Evolutionary conservation across 2,888 invertebrate genomes (phyloP).

Genomic region (Formica aserva): DNA sequence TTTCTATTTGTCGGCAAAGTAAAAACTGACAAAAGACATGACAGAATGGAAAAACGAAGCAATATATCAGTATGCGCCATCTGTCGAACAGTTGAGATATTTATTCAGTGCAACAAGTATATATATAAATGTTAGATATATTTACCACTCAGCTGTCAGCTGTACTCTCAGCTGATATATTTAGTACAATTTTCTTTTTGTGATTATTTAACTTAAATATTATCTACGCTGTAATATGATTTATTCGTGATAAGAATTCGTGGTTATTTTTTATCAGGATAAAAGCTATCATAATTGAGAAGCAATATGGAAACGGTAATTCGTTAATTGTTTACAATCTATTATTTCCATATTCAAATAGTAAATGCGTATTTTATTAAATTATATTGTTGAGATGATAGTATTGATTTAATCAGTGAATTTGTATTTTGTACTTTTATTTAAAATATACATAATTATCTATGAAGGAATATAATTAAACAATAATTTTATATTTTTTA

Average conservation of each 20-base stretch:
- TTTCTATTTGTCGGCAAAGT: conserved; percentile 21
- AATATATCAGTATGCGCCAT: conserved; percentile 8
- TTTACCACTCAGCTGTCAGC: not conserved
- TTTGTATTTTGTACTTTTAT: not conserved
- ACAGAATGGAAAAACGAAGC: not conserved
- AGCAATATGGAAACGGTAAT: conserved; percentile 26
- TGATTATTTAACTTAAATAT: not conserved
- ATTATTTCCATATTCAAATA: not conserved
- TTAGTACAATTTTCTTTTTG: not conserved
- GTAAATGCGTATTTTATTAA: not conserved
- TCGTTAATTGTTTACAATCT: not conserved
- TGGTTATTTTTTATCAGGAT: not conserved
- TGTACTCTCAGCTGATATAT: not conserved
- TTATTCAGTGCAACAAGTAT: not conserved
- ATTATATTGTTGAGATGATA: not conserved
- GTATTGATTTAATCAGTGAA: not conserved
- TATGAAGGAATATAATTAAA: not conserved
- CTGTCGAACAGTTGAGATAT: not conserved
- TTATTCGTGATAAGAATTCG: not conserved
- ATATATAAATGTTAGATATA: not conserved
- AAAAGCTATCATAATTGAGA: not conserved
- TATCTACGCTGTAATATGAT: not conserved
- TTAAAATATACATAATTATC: not conserved
- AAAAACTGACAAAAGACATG: not conserved
- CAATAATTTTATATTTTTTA: conserved; percentile 40